phyloP scores from a whole-genome alignment of 1,140 invertebrate genomes.

The Ctenoplectra terminalis region DNA sequence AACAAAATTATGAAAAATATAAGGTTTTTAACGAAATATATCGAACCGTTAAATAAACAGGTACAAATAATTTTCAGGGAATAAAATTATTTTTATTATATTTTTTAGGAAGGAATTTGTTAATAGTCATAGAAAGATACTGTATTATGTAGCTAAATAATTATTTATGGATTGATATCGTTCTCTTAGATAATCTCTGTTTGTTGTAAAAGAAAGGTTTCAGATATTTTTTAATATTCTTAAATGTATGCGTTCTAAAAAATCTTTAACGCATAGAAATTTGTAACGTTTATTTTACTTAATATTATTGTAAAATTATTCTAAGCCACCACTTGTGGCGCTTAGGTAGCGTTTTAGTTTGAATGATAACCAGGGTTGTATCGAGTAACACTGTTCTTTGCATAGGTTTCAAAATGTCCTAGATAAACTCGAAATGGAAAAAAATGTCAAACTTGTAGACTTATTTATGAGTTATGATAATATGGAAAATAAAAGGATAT shows the following conservation, averaged over 20 bases:
- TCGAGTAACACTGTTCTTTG: not conserved
- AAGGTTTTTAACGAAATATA: not conserved
- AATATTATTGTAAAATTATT: not conserved
- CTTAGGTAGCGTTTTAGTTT: constrained; percentile 18
- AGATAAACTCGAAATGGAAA: not conserved
- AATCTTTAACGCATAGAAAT: not conserved
- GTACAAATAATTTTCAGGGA: too few relatives aligned
- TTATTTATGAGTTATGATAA: constrained; percentile 16
- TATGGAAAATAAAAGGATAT: constrained; percentile 69
- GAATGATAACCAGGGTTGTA: not conserved
- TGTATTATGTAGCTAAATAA: not conserved
- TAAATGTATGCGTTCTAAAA: not conserved
- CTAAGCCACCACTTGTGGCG: not conserved
- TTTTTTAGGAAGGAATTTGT: not conserved
- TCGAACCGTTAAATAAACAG: not conserved
- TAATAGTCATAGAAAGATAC: too few relatives aligned
- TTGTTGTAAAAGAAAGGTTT: not conserved
- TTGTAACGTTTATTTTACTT: not conserved
- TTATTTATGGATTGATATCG: not conserved
- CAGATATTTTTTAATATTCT: not conserved
- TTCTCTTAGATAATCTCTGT: not conserved
- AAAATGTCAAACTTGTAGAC: constrained; percentile 9
- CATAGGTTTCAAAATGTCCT: constrained; percentile 7
- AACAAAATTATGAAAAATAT: not conserved
- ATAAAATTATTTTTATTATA: not conserved